Conservation (phyloP, 64 coral and sea anemone genomes). For the Catalaphyllia jardinei region DNA sequence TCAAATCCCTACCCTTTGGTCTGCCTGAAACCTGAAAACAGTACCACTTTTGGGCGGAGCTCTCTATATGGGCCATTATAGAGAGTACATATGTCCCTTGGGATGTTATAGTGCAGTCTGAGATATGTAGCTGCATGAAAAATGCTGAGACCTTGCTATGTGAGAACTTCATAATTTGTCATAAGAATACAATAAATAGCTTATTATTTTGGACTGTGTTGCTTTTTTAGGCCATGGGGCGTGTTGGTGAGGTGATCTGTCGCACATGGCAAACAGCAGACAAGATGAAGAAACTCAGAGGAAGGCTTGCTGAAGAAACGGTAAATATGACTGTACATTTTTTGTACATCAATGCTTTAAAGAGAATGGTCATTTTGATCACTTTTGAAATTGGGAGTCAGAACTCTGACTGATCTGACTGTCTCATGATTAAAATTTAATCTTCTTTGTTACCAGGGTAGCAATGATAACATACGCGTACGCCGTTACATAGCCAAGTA, state of each 20-base stretch:
- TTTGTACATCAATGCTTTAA: not conserved
- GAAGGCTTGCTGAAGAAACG: constrained; percentile 72
- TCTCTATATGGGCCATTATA: too few species aligned
- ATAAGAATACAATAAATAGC: not conserved
- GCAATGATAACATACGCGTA: constrained; percentile 76
- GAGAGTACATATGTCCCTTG: too few species aligned
- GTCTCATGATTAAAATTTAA: not conserved
- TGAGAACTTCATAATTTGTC: not conserved
- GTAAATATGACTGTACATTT: constrained; percentile 1
- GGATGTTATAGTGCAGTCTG: too few species aligned
- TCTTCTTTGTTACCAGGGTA: constrained; percentile 33
- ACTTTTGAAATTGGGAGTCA: too few species aligned
- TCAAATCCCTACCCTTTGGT: too few species aligned
- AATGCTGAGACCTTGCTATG: too few species aligned
- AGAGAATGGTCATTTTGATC: too few species aligned
- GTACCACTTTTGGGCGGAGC: too few species aligned
- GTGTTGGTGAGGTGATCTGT: constrained; percentile 85
- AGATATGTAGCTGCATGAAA: too few species aligned
- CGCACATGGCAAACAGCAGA: constrained; percentile 81
- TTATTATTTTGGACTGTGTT: too few species aligned
- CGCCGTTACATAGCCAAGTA: constrained; percentile 85
- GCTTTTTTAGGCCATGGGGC: constrained; percentile 69
- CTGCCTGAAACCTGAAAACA: too few species aligned
- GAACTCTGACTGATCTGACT: too few species aligned
- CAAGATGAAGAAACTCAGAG: constrained; percentile 75